These are phyloP conservation scores for Anthrax anthrax DNA, from an alignment of 2,888 invertebrate genomes.

Conservation along the genomic window DNA sequence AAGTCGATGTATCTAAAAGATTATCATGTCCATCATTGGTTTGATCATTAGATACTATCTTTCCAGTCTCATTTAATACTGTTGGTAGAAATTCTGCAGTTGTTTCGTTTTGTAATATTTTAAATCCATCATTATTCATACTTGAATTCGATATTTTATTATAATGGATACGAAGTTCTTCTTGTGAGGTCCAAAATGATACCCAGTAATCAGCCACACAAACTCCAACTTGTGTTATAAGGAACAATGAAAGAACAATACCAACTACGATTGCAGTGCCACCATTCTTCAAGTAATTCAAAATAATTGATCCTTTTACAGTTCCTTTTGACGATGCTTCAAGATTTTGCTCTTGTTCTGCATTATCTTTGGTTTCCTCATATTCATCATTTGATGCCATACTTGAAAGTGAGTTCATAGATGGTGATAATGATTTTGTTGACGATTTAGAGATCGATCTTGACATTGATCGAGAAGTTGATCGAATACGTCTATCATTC, in stretches of 20 bases:
- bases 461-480: constrained; percentile 3
- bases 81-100: background rate
- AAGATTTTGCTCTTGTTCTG: constrained; percentile 19
- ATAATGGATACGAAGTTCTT: constrained; percentile 16
- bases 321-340: constrained; percentile 35
- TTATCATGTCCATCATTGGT: background rate
- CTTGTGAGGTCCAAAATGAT: constrained; percentile 41
- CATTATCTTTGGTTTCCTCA: constrained; percentile 16
- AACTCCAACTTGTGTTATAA: constrained; percentile 44
- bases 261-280: constrained; percentile 34
- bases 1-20: constrained; percentile 29
- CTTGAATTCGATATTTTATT: background rate
- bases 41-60: background rate
- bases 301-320: constrained; percentile 33
- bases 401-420: constrained; percentile 6
- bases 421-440: constrained; percentile 7
- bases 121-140: background rate
- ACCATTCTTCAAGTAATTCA: constrained; percentile 40
- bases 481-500: constrained; percentile 3
- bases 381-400: background rate
- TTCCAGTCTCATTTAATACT: background rate
- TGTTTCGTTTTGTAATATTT: background rate
- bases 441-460: constrained; percentile 9
- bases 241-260: constrained; percentile 34
- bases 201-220: constrained; percentile 57